Percentiles rank a stretch among this genome's conserved stretches.
These are phyloP conservation scores for Tetraodon nigroviridis DNA, from an alignment of 2,113 vertebrate species.

Conservation along the genomic window DNA sequence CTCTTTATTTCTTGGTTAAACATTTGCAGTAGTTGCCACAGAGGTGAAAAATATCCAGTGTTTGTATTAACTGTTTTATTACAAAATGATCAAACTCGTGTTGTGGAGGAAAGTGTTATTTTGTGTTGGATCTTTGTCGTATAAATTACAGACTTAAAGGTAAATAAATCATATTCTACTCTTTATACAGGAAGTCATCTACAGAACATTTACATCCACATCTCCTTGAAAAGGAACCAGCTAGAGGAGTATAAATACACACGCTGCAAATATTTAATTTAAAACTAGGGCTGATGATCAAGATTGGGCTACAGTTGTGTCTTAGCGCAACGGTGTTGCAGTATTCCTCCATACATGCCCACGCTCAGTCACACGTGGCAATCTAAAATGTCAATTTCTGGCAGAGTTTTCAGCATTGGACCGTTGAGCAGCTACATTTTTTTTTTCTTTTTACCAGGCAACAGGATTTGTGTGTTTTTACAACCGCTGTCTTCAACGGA, in stretches of 20 bases:
- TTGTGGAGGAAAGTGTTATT: constrained; percentile 13
- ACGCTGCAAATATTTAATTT: constrained; percentile 59
- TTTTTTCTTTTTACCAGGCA: neutral
- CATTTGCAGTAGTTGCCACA: constrained; percentile 61
- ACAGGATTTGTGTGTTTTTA: neutral
- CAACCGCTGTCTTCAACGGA: no score
- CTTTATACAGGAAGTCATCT: constrained; percentile 61
- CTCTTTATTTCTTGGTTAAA: constrained; percentile 65
- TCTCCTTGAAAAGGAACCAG: constrained; percentile 63
- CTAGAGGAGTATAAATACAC: constrained; percentile 67
- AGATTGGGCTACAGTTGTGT: no score
- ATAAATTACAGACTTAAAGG: constrained; percentile 59
- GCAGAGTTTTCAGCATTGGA: no score
- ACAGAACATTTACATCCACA: constrained; percentile 56
- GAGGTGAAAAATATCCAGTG: constrained; percentile 52
- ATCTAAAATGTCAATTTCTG: no score
- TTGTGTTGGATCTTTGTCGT: constrained; percentile 32
- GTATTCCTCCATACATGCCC: no score
- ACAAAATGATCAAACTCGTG: constrained; percentile 22
- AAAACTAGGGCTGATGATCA: constrained; percentile 22
- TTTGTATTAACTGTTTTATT: constrained; percentile 23
- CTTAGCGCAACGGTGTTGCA: no score
- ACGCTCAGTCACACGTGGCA: no score
- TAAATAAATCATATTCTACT: constrained; percentile 44
- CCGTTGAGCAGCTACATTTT: no score